Evolutionary conservation across 2,888 invertebrate species (phyloP), one percentile per base, ranked within the genome.

Genomic region (Molorchus minor): DNA sequence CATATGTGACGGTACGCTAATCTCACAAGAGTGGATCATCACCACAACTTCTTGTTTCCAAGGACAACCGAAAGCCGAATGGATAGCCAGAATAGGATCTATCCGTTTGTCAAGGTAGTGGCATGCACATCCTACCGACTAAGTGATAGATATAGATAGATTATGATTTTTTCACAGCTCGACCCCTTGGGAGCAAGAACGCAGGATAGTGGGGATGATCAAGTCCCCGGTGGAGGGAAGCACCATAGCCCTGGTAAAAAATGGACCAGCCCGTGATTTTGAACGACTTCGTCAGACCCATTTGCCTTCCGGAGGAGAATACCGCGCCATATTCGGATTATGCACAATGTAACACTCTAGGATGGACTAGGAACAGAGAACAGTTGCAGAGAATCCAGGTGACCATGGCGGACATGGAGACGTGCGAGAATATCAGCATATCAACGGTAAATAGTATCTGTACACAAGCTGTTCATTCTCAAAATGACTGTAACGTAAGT

Each of bases 151-250:
- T n/a, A n/a, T n/a, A n/a, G n/a, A n/a, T n/a, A n/a, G n/a, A n/a
- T n/a, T n/a, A n/a, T n/a, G n/a, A n/a, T n/a, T n/a, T n/a, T n/a
- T 19, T 61, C 62, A 17, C 12, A 89, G 92, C 60, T 88, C 89
- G 1, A 88, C 93, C 0, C 94, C 95, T 0, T 94, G 94, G 94
- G 92, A 93, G 69, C 94, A 93, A 76, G 91, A 94, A 68, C 84
- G 91, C 46, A 84, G 92, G 55, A 89, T 93, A 49, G 87, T 94
- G 2, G 93, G 94, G 21, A 91, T 94, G 90, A 88, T 73, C 1
- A 92, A 93, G 69, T 93, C 93, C 0, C 94, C 94, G 0, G 92
- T 94, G 0, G 94, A 94, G 79, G 94, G 94, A 16, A 94, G 93
- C 69, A 92, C 92, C 63, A 85, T 93, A 3, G 93, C 93, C 0